phyloP scores from a whole-genome alignment of 2,113 vertebrate genomes.

The Laticauda colubrina region DNA sequence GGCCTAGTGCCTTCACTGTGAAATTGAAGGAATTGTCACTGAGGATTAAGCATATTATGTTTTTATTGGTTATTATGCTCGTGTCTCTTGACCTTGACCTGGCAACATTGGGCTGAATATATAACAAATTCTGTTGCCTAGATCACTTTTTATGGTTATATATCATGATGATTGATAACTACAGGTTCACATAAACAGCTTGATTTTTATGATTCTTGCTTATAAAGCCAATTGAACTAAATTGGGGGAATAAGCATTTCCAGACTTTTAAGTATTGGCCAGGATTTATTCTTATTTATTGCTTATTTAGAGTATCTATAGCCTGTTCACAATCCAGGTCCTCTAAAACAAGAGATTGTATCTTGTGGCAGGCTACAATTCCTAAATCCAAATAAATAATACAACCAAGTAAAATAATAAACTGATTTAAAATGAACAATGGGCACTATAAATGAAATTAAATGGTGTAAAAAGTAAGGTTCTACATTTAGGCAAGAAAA shows the following conservation, averaged over 20 bases:
- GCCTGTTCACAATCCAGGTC: not conserved
- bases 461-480: too few relatives aligned
- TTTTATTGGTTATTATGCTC: not conserved
- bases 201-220: not conserved
- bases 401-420: not conserved
- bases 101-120: not conserved
- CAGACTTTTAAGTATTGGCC: not conserved
- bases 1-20: not conserved
- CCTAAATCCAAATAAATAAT: not conserved
- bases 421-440: not conserved
- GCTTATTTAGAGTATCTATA: not conserved
- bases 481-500: too few relatives aligned
- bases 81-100: not conserved
- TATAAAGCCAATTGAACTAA: not conserved
- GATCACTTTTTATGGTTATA: not conserved
- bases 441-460: too few relatives aligned
- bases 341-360: not conserved
- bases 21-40: not conserved
- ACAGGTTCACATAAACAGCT: not conserved
- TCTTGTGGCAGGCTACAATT: not conserved
- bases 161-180: not conserved
- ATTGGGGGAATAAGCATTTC: not conserved
- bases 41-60: not conserved
- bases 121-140: not conserved
- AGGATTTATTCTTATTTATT: not conserved